Conservation (phyloP, 2,113 vertebrate species). For the Columbina picui region DNA sequence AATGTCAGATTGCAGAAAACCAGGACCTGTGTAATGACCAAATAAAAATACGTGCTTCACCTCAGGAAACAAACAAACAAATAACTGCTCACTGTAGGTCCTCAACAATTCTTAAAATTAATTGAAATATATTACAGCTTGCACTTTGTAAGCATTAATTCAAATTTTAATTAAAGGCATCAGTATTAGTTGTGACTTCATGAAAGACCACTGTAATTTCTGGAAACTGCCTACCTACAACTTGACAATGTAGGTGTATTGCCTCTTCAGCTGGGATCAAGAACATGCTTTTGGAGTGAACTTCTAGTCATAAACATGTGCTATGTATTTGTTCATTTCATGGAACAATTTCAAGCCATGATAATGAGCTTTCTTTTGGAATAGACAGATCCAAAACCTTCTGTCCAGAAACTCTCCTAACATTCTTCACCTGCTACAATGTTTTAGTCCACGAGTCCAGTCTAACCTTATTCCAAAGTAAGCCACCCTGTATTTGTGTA, state of each 20-base stretch:
- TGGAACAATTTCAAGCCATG: neutral
- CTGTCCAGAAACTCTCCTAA: rapidly evolving
- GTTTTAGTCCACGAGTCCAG: neutral
- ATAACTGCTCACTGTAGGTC: neutral
- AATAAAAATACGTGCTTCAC: neutral
- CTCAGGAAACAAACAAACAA: neutral
- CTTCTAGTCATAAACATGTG: neutral
- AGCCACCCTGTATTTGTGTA: neutral
- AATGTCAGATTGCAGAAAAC: neutral
- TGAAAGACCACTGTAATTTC: neutral
- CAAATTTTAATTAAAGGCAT: neutral
- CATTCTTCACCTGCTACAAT: neutral
- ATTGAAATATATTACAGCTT: rapidly evolving
- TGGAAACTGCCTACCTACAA: neutral
- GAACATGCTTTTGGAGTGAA: neutral
- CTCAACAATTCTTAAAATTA: neutral
- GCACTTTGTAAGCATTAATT: neutral
- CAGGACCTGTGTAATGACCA: neutral
- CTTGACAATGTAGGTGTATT: no score
- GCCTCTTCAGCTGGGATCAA: neutral
- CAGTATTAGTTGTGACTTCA: neutral
- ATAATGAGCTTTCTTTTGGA: neutral
- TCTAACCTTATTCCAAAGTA: neutral
- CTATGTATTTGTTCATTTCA: neutral
- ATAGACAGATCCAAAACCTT: neutral